Evolutionary conservation across 2,888 invertebrate species (phyloP).

Genomic region (Limnephilus marmoratus): DNA sequence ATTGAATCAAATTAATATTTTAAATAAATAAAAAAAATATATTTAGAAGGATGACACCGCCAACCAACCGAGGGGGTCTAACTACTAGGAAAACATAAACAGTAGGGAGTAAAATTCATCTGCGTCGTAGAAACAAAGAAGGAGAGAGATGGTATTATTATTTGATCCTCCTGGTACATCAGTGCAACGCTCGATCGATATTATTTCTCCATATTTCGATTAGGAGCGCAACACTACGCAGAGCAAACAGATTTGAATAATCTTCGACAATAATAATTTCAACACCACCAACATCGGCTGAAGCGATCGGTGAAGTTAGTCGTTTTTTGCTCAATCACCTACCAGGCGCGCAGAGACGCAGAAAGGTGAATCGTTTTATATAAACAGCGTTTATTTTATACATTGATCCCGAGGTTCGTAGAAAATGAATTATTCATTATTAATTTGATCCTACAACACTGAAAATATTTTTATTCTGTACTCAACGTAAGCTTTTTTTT

Average conservation of each 20-base stretch:
- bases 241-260: not conserved
- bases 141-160: not conserved
- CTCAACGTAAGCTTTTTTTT: not conserved
- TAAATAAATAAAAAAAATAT: not conserved
- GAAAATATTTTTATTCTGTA: no score
- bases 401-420: not conserved
- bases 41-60: not conserved
- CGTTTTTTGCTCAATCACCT: conserved; percentile 34
- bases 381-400: not conserved
- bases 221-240: conserved; percentile 41
- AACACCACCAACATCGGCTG: not conserved
- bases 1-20: not conserved
- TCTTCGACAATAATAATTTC: not conserved
- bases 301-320: conserved; percentile 20
- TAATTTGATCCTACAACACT: not conserved
- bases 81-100: conserved; percentile 5
- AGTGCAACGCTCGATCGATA: conserved; percentile 32
- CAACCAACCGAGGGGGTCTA: conserved; percentile 40
- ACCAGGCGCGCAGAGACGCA: conserved; percentile 36
- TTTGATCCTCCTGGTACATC: conserved; percentile 35
- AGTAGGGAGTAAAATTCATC: not conserved
- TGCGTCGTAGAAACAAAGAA: not conserved
- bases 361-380: not conserved
- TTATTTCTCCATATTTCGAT: conserved; percentile 18
- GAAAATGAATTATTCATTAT: no score